Conservation (phyloP, 2,888 invertebrate species). For the Micoletzkya japonica region DNA sequence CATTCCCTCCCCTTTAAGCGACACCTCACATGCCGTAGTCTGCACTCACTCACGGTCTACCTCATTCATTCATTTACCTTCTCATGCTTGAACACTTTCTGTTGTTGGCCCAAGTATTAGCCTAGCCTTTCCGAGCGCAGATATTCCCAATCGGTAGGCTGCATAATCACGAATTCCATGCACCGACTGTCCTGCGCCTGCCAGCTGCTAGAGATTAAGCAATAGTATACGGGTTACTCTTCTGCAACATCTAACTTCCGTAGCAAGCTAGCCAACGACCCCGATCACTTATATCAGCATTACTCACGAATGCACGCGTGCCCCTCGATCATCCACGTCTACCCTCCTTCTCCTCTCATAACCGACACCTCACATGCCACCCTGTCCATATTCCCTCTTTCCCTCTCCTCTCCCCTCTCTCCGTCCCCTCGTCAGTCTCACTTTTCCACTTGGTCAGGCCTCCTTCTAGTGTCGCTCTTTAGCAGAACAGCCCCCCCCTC, state of each 20-base stretch:
- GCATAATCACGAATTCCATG: too few relatives aligned
- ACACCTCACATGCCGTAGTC: neutral
- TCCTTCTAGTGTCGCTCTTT: neutral
- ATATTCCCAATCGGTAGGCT: too few relatives aligned
- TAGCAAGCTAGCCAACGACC: too few relatives aligned
- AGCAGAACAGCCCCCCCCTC: too few relatives aligned
- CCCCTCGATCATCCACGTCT: neutral
- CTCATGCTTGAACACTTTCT: neutral
- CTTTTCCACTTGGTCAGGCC: too few relatives aligned
- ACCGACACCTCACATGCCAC: neutral
- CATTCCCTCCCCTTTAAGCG: neutral
- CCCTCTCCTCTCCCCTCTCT: neutral
- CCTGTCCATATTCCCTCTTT: neutral
- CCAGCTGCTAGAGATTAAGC: too few relatives aligned
- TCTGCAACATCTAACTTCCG: too few relatives aligned
- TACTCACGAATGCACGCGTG: too few relatives aligned
- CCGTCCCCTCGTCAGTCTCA: neutral
- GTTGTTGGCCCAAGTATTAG: neutral
- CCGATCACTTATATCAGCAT: too few relatives aligned
- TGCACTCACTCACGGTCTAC: neutral
- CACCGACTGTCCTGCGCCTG: too few relatives aligned
- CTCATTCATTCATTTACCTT: neutral
- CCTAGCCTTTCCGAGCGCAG: too few relatives aligned
- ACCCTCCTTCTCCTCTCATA: neutral
- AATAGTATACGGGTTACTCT: too few relatives aligned